Evolutionary conservation across 2,888 invertebrate species (phyloP).

Genomic region (Drosophila histrio): DNA sequence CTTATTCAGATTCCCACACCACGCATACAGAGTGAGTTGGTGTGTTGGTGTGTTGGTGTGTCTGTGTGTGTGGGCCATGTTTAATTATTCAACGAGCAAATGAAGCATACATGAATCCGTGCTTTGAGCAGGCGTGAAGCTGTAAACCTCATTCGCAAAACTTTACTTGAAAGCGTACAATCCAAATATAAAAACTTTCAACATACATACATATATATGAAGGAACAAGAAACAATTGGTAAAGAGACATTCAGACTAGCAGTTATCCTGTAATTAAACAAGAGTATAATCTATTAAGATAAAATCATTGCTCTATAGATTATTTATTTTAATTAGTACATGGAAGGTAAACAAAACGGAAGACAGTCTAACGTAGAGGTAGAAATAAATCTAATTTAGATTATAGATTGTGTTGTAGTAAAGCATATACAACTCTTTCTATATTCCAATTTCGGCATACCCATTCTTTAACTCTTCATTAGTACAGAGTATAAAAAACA

Average conservation of each 20-base stretch:
- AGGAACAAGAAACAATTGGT: background rate
- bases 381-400: no score
- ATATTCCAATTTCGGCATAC: background rate
- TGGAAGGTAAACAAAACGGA: no score
- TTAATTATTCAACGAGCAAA: slow-evolving; percentile 73
- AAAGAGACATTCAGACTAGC: background rate
- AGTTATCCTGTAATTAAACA: background rate
- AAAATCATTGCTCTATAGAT: no score
- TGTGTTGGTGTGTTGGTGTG: background rate
- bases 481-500: slow-evolving; percentile 22
- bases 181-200: slow-evolving; percentile 44
- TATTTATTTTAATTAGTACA: no score
- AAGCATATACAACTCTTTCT: background rate
- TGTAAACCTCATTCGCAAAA: slow-evolving; percentile 66
- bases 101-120: slow-evolving; percentile 54
- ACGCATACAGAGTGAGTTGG: background rate
- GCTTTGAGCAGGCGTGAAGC: slow-evolving; percentile 64
- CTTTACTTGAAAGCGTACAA: slow-evolving; percentile 43
- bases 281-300: no score
- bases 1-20: slow-evolving; percentile 15
- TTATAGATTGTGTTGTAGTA: background rate
- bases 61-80: slow-evolving; percentile 5
- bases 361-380: no score
- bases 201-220: background rate
- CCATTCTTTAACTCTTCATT: background rate